Evolutionary conservation across 1,140 invertebrate genomes (phyloP).

Genomic region (Zaprionus ornatus): DNA sequence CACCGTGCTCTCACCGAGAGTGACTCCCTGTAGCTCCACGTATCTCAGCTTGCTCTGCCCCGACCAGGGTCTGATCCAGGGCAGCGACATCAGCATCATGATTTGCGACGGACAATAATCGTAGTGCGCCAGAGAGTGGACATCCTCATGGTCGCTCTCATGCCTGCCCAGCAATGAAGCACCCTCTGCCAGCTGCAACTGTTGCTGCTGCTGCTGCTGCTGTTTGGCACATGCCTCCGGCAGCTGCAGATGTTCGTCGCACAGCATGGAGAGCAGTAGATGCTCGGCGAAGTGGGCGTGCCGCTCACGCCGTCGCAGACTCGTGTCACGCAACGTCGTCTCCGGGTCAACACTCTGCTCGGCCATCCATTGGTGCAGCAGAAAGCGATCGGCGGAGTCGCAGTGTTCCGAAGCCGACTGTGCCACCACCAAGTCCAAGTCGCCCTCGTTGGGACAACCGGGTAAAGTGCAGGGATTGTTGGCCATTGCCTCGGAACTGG

Average conservation of each 20-base stretch:
- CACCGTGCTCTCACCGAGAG: slow-evolving; percentile 22
- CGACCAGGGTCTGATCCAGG: slow-evolving; percentile 33
- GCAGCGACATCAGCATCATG: slow-evolving; percentile 45
- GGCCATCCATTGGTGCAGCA: slow-evolving; percentile 42
- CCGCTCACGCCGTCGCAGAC: background rate
- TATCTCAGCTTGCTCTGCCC: slow-evolving; percentile 19
- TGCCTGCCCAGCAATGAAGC: background rate
- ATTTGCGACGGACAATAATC: slow-evolving; percentile 36
- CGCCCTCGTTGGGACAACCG: background rate
- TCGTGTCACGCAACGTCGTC: background rate
- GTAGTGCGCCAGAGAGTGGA: background rate
- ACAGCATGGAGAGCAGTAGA: slow-evolving; percentile 62
- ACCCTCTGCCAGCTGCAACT: background rate
- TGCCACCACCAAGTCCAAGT: background rate
- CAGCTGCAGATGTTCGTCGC: slow-evolving; percentile 43
- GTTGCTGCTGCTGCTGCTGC: background rate
- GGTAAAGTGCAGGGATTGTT: background rate
- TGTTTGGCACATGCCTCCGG: slow-evolving; percentile 7
- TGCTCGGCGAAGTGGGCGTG: slow-evolving; percentile 60
- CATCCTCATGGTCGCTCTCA: background rate
- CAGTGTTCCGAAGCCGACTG: background rate
- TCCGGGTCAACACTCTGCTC: slow-evolving; percentile 15
- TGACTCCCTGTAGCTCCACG: slow-evolving; percentile 37
- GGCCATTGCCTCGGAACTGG: background rate
- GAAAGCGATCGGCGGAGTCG: slow-evolving; percentile 25